Base-by-base conservation (phyloP, 2,113 vertebrate species). In the Setophaga coronata region DNA sequence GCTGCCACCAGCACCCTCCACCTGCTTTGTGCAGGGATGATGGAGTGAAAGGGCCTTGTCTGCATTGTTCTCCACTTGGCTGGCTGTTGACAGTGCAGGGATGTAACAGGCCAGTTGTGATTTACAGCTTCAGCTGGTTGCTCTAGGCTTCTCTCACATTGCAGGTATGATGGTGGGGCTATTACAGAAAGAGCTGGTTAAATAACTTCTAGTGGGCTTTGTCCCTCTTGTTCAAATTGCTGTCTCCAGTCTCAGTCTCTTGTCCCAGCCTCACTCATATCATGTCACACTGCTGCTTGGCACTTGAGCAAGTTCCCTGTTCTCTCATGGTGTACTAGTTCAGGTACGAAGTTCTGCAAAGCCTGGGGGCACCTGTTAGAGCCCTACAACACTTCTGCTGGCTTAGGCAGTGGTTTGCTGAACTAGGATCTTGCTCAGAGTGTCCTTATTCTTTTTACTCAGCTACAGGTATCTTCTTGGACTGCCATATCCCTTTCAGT, bases 231-330 rank as follows among this genome's bases (percentile, higher is more conserved):
- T 74, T 87, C 14, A 66, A 34, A 94, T 79, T 40, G 14, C 48
- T 53, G 7, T 69, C 36, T 53, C n/a, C 28, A 28, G 65, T 48
- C 48, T 60, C 29, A 56, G 33, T 40, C 43, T 48, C 23, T 57
- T 1, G 0, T 73, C 50, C 50, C 1, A 2, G 38, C 28, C 42
- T 36, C 0, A 0, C 34, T 82, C 51, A 65, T 16, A 2, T 57
- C 48, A 77, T 74, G 48, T 60, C 69, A 25, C 38, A 6, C 20
- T 38, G 1, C 17, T 40, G 21, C 26, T 8, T 2, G 3, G 62
- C 23, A 65, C 18, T 69, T 0, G 0, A 57, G 66, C n/a, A 69
- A 29, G 33, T 76, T 65, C n/a, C 16, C 14, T 54, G 10, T 34
- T 28, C 53, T 54, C 8, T 61, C 8, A 2, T 3, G 3, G 38